Base-by-base conservation (phyloP, 2,113 vertebrate genomes). In the Macaca mulatta region DNA sequence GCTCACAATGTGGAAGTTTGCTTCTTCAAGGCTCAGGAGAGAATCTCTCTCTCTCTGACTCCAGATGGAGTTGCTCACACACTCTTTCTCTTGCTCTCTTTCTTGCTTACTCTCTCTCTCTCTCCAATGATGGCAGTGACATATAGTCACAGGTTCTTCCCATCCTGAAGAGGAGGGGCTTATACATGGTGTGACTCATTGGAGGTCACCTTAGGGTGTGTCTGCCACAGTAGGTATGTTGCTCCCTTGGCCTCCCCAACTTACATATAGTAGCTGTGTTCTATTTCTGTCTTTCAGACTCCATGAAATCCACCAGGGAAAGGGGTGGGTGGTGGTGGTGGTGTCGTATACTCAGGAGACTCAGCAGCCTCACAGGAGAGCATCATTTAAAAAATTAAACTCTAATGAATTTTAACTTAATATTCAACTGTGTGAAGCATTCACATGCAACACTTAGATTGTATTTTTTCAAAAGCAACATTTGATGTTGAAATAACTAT, bases 321-420 rank as follows among this genome's bases (percentile, higher is more conserved):
- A 75, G 18, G 35, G 32, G 11, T 8, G 8, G 2, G 27, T 48
- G 27, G 18, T 27, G 5, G 61, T 30, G 61, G 27, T 64, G 61
- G 35, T 52, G 55, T 2, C 38, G 38, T 45, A 27, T 74, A 32
- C 64, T 96, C 64, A 61, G 85, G 90, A 55, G 50, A 52, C 12
- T 55, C 23, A 70, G 81, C 8, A 16, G 20, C 40, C 35, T 23
- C 23, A 55, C 67, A 89, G 67, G 55, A 61, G 11, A 82, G 10
- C 27, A 57, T 69, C 40, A 70, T 64, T 75, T 23, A 0, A 25
- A 93, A 90, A 91, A 52, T 69, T 83, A 43, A 78, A 25, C 22
- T 72, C n/a, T 35, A 78, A 87, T 61, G 32, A 32, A 80, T 84
- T 90, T 93, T 90, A 78, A 67, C 27, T 77, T 87, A 94, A n/a